Evolutionary conservation across 2,888 invertebrate species (phyloP), one percentile per base, ranked within the genome.

Genomic region (Xylophagus ater): DNA sequence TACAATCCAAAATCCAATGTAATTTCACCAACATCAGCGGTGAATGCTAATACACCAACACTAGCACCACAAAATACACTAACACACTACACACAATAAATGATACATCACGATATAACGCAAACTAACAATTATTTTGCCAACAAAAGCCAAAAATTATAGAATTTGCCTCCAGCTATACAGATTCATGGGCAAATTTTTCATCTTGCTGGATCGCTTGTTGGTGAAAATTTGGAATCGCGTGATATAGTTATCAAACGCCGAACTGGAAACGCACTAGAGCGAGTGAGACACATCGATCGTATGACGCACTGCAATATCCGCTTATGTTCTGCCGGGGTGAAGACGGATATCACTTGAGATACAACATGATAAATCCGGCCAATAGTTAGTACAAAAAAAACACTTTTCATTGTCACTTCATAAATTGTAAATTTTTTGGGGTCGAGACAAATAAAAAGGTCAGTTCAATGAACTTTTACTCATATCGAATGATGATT

Each of bases 181-280:
- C 10, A n/a, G n/a, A n/a, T n/a, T n/a, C 49, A 50, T 47, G 44
- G 49, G 36, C 47, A 49, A 49, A 42, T 49, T 37, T 47, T 51
- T 43, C 47, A 47, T 37, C 39, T 33, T 30, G 40, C 43, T 7
- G 47, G 48, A 33, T 45, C 46, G 8, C 28, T 50, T 8, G 48
- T 47, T 40, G 47, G 40, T 18, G 43, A 49, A 40, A 33, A 49
- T 37, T 46, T 42, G 42, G 33, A 49, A 30, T 37, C 40, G 34
- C 43, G 55, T 35, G 52, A 55, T 47, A 54, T 60, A 43, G 49
- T 55, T 35, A 42, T 53, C 39, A 39, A 39, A 32, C 50, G 49
- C 36, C 33, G 35, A 28, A 39, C 43, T 37, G 43, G 47, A 31
- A 20, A 36, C 10, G 20, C 54, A 33, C 40, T n/a, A n/a, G n/a